Base-by-base conservation (phyloP, 2,113 vertebrate species). In the Natator depressus region DNA sequence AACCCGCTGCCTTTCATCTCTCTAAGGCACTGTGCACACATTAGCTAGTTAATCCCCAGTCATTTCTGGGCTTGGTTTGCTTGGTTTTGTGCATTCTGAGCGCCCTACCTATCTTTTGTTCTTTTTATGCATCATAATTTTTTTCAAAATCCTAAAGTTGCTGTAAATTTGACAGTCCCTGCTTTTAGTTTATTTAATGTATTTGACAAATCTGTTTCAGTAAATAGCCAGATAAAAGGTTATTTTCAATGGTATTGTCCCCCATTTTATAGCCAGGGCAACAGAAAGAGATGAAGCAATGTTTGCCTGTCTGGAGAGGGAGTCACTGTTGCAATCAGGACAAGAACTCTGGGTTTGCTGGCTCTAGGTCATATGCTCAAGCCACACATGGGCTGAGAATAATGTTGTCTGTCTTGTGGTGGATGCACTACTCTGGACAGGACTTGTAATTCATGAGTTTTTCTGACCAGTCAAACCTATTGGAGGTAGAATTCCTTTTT, bases 151-250 rank as follows among this genome's bases (percentile, higher is more conserved):
- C 84, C 78, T 2, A 1, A 47, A 72, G 0, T 25, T 0, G 62
- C 94, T 49, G 91, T 3, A 8, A 10, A 3, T n/a, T 8, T 25
- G 83, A 12, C 87, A 16, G 62, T 0, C 93, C 92, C 92, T 53
- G 1, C 51, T 95, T 80, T 55, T 72, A 29, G 81, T 51, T 89
- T 80, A 38, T 91, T 94, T 87, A 35, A 42, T 38, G 75, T 51
- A 55, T 85, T 49, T 89, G 90, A 93, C 93, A 92, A 86, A 89
- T 95, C 94, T 88, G 92, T 95, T 84, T 80, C 89, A 94, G 96
- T 95, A 82, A 94, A 95, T 50, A 92, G 94, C 93, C 79, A 82
- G 92, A 84, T 92, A 86, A 95, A 94, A 91, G 35, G 13, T 79
- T 51, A 85, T 94, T 95, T 94, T 92, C 91, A 84, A 19, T 87